A percentile compares a stretch with the other conserved stretches of the same genome.
Conservation (phyloP, 2,113 vertebrate genomes). For the Callospermophilus lateralis region DNA sequence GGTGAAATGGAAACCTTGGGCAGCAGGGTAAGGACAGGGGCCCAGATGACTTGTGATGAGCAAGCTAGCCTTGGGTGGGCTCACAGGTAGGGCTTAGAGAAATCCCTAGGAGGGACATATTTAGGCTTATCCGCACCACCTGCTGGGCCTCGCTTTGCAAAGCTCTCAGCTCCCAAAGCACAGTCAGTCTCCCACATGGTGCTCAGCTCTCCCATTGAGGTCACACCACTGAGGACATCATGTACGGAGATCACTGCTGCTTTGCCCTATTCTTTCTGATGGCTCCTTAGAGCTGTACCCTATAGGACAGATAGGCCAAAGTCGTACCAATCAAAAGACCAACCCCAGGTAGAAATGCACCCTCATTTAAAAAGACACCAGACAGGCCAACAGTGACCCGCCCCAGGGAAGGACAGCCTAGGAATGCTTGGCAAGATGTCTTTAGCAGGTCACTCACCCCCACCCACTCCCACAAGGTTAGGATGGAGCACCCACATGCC, state of each 20-base stretch:
- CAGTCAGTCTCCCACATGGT: rapidly evolving
- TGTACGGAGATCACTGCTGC: rapidly evolving
- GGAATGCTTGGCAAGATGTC: not conserved
- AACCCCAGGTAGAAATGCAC: not conserved
- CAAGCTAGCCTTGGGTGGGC: too few relatives aligned
- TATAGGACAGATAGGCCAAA: not conserved
- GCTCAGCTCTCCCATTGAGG: not conserved
- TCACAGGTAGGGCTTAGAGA: too few relatives aligned
- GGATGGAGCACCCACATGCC: too few relatives aligned
- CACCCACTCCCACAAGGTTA: not conserved
- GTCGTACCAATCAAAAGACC: not conserved
- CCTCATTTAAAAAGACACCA: not conserved
- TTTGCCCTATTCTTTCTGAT: not conserved
- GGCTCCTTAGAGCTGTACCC: not conserved
- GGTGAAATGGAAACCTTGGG: not conserved
- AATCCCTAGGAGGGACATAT: not conserved
- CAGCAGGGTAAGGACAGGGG: not conserved
- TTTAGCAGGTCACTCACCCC: not conserved
- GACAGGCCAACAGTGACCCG: not conserved
- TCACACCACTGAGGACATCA: not conserved
- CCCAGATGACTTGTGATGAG: too few relatives aligned
- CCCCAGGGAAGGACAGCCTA: not conserved
- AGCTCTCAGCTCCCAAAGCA: not conserved
- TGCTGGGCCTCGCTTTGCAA: not conserved
- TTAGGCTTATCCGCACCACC: not conserved